Evolutionary conservation across 2,888 invertebrate species (phyloP).

Genomic region (Melikaiella ostensackeni): DNA sequence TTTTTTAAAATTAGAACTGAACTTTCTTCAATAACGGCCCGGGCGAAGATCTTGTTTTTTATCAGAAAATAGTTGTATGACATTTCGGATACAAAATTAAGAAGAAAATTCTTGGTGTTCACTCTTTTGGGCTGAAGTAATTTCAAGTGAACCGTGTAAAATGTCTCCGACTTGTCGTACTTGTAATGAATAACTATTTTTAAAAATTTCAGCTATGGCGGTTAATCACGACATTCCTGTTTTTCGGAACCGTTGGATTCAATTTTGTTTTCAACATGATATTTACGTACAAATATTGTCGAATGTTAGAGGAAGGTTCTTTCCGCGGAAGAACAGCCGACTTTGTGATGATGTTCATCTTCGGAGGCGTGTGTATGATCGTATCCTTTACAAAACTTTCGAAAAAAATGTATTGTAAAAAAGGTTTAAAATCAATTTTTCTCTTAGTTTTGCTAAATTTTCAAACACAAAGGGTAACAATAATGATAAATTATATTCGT

Average conservation of each 20-base stretch:
- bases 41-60: no score
- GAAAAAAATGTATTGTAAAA: background rate
- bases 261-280: conserved; percentile 99
- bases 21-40: no score
- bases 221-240: conserved; percentile 96
- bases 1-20: no score
- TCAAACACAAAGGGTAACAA: background rate
- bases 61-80: no score
- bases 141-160: no score
- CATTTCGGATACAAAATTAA: no score
- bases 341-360: conserved; percentile 99
- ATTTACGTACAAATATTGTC: conserved; percentile 99
- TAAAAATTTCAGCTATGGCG: conserved; percentile 94
- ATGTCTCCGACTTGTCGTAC: no score
- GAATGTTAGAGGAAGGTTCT: conserved; percentile 99
- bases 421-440: conserved; percentile 9
- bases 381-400: conserved; percentile 84
- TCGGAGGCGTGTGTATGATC: conserved; percentile 93
- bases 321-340: conserved; percentile 97
- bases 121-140: no score
- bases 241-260: conserved; percentile 98
- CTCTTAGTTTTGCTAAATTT: background rate
- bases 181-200: no score
- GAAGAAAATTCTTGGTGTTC: no score
- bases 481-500: no score